Conservation (phyloP, 2,113 vertebrate genomes). For the Menidia beryllina region DNA sequence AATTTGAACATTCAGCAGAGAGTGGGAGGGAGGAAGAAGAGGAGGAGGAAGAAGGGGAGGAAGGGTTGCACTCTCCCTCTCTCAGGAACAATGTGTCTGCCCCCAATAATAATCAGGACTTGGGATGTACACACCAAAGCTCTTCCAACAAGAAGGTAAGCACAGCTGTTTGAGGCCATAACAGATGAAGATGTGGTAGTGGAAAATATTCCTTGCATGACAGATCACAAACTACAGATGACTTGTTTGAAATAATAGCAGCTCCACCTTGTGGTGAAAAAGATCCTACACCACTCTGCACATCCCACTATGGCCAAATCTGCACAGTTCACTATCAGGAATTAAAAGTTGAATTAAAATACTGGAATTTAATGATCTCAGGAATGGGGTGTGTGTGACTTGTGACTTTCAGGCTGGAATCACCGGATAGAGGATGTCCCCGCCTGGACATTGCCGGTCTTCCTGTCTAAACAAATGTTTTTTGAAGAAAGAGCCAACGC, state of each 20-base stretch:
- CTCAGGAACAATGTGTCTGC: slow-evolving; percentile 88
- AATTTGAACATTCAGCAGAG: slow-evolving; percentile 95
- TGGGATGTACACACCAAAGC: slow-evolving; percentile 87
- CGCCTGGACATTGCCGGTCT: no score
- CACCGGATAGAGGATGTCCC: no score
- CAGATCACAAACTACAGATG: accelerated
- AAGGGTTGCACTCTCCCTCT: slow-evolving; percentile 75
- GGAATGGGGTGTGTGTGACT: no score
- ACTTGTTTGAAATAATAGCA: slow-evolving; percentile 35
- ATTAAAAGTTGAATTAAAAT: background rate
- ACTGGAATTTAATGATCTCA: background rate
- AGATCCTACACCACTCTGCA: slow-evolving; percentile 8
- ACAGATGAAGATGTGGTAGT: no score
- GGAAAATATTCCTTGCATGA: background rate
- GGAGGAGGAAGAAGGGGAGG: slow-evolving; percentile 88
- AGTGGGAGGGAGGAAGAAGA: slow-evolving; percentile 94
- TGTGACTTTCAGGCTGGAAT: no score
- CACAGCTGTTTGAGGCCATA: slow-evolving; percentile 26
- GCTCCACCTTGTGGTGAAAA: slow-evolving; percentile 69
- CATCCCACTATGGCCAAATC: background rate
- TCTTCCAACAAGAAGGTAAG: slow-evolving; percentile 94
- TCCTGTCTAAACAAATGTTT: no score
- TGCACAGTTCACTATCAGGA: background rate
- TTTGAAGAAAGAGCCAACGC: no score
- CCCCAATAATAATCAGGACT: slow-evolving; percentile 87